Percentiles rank a stretch among this genome's conserved stretches.
Conservation (phyloP, 2,888 invertebrate species). For the Polydrusus pterygomalis region DNA sequence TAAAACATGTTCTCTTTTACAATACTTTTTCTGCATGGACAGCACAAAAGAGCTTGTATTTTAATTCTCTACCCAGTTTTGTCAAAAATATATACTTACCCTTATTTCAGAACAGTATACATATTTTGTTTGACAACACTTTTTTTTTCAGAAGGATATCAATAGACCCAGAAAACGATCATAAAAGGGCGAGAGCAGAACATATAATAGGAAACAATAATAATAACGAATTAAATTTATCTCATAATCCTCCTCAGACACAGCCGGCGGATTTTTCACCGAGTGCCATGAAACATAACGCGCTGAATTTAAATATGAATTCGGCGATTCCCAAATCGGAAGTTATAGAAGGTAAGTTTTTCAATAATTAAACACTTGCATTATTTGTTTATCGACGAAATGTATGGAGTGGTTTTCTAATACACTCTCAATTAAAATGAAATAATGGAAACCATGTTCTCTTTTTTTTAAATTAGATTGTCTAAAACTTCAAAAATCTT, state of each 20-base stretch:
- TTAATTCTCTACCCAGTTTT: too few relatives aligned
- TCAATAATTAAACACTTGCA: not conserved
- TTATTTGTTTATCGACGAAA: not conserved
- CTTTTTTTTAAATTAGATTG: too few relatives aligned
- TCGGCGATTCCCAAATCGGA: conserved; percentile 66
- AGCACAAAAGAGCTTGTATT: too few relatives aligned
- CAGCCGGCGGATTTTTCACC: conserved; percentile 77
- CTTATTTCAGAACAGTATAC: too few relatives aligned
- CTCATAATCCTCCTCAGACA: conserved; percentile 71
- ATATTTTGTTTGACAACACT: too few relatives aligned
- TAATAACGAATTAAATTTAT: conserved; percentile 66
- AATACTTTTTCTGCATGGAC: too few relatives aligned
- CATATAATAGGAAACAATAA: conserved; percentile 70
- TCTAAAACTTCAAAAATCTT: too few relatives aligned
- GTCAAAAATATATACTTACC: too few relatives aligned
- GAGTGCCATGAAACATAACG: conserved; percentile 76
- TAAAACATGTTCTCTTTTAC: too few relatives aligned
- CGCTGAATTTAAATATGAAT: conserved; percentile 66
- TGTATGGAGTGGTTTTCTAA: too few relatives aligned
- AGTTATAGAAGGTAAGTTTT: conserved; percentile 64
- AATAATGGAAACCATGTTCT: too few relatives aligned
- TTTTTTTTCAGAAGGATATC: conserved; percentile 74
- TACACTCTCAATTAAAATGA: too few relatives aligned
- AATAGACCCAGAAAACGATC: conserved; percentile 79
- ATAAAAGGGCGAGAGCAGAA: conserved; percentile 74